Percentiles rank a stretch among this genome's conserved stretches.
Evolutionary conservation across 2,113 vertebrate species (phyloP).

Genomic region (Paradoxurus hermaphroditus): DNA sequence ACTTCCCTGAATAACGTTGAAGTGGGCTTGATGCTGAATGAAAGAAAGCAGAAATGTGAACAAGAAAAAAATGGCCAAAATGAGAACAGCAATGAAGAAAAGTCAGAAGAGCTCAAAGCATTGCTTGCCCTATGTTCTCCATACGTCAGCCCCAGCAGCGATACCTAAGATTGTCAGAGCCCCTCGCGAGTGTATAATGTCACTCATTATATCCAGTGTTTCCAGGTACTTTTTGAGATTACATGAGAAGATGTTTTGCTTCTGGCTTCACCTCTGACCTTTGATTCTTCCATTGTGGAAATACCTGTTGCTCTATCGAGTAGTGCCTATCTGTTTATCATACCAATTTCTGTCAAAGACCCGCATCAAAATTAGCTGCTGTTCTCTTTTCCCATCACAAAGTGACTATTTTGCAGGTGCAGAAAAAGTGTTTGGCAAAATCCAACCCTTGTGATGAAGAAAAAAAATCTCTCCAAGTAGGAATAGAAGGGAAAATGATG

Average conservation of each 20-base stretch:
- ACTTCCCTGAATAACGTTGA: not conserved
- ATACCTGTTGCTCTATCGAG: slow-evolving; percentile 90
- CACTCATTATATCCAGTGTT: not conserved
- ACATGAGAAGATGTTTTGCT: slow-evolving; percentile 88
- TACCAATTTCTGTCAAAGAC: slow-evolving; percentile 88
- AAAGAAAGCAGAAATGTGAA: not conserved
- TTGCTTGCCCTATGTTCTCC: not conserved
- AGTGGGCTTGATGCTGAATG: not conserved
- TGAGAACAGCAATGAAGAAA: not conserved
- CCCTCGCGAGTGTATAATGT: not conserved
- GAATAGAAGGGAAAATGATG: not conserved
- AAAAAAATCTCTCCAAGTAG: not conserved
- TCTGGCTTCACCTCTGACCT: slow-evolving; percentile 93
- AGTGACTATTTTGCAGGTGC: slow-evolving; percentile 92
- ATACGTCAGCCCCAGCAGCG: not conserved
- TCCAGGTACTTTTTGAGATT: slow-evolving; percentile 85
- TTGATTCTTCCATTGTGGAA: slow-evolving; percentile 96
- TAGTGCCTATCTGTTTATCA: slow-evolving; percentile 89
- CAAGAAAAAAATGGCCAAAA: not conserved
- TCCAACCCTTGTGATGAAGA: not conserved
- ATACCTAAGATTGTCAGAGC: not conserved
- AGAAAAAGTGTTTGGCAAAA: not conserved
- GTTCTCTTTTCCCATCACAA: slow-evolving; percentile 86
- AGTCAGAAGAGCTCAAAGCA: not conserved
- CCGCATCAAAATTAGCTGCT: slow-evolving; percentile 83